phyloP scores from a whole-genome alignment of 2,113 vertebrate species.

The Egretta garzetta region DNA sequence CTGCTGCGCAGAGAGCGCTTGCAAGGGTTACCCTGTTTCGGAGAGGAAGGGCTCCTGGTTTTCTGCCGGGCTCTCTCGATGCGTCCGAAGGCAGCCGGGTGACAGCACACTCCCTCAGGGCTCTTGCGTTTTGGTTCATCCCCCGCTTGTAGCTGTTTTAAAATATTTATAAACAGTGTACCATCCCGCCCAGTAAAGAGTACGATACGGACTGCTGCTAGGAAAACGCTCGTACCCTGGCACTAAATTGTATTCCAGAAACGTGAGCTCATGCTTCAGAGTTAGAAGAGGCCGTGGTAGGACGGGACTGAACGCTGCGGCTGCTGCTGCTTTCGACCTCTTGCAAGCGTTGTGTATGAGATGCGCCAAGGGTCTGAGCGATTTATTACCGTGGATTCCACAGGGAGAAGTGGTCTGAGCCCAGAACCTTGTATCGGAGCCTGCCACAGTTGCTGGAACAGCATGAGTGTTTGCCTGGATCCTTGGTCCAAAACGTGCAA shows the following conservation, averaged over 20 bases:
- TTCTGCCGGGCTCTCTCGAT: neutral
- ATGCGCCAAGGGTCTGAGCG: accelerated
- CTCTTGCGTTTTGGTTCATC: neutral
- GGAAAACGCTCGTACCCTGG: neutral
- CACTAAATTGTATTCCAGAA: neutral
- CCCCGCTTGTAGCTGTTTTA: neutral
- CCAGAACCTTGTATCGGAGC: neutral
- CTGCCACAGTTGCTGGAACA: neutral
- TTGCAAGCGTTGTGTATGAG: accelerated
- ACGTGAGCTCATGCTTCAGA: neutral
- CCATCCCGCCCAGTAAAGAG: neutral
- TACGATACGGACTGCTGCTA: neutral
- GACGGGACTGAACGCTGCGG: neutral
- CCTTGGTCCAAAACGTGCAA: neutral
- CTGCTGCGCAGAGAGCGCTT: accelerated
- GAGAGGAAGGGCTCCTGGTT: accelerated
- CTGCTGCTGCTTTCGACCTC: neutral
- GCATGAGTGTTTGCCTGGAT: neutral
- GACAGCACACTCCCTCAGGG: neutral
- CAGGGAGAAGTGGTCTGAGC: neutral
- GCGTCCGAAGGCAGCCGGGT: neutral
- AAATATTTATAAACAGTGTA: neutral
- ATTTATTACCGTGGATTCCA: neutral
- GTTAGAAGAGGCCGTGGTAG: neutral
- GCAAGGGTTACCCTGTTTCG: neutral